Base-by-base conservation (phyloP, 2,888 invertebrate genomes). In the Diabrotica balteata region DNA sequence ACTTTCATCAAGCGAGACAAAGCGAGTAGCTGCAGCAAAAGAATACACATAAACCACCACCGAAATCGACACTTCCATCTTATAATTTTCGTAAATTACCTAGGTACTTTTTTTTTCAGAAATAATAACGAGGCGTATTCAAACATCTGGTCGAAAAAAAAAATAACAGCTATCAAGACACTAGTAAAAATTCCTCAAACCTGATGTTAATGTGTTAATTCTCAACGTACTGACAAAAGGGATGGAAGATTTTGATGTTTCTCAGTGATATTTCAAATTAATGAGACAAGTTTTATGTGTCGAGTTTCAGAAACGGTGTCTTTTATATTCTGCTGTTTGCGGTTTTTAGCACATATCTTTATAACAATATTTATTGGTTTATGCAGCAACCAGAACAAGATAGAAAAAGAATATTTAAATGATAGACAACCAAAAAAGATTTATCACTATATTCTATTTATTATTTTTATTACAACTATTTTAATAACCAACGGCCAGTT, bases 61-160 rank as follows among this genome's bases (percentile, higher is more conserved):
- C 68, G 69, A 71, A 71, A 72, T 72, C 70, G 69, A 69, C 74
- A 71, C 74, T 72, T 71, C 63, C 71, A 65, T 72, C 72, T 75
- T 72, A 73, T 74, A 76, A 75, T 75, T 75, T 73, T 70, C 57
- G 66, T 69, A 75, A 75, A 75, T 75, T 75, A 72, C n/a, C n/a
- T n/a, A n/a, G n/a, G n/a, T n/a, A n/a, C 66, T 68, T 72, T 75
- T 76, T 67, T 72, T 71, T 68, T 59, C 66, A 62, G 58, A 64
- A 62, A 68, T 68, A 66, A 69, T 66, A 57, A 66, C 63, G 46
- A 63, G 61, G 59, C 57, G 57, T 59, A 58, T 60, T 51, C 49
- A 59, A 69, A 60, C 66, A 66, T 66, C 63, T 69, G 66, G 63
- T 63, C 53, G 45, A 55, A 58, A 60, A 63, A n/a, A 67, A 68